Percentiles rank a stretch among this genome's conserved stretches.
Conservation (phyloP, 2,797 vertebrate species). For the Heliangelus exortis region DNA sequence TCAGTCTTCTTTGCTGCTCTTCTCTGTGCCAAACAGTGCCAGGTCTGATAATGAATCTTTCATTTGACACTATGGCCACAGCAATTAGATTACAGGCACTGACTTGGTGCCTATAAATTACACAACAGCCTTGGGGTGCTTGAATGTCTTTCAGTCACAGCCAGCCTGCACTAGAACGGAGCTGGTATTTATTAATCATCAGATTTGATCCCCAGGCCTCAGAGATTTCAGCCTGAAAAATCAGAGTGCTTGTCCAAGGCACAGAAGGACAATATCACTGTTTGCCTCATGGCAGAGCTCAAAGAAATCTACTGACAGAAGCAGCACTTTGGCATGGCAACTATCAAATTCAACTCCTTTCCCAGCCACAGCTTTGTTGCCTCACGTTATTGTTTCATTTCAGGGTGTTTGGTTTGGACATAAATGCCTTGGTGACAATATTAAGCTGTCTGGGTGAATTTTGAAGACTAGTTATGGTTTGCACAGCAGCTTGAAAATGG, state of each 20-base stretch:
- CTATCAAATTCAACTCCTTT: not conserved
- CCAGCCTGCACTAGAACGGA: rapidly evolving
- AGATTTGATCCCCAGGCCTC: not conserved
- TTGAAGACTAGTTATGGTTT: not conserved
- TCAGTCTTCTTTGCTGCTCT: not conserved
- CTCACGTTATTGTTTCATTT: not conserved
- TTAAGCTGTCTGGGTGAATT: not conserved
- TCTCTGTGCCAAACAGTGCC: not conserved
- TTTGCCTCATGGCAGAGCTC: not conserved
- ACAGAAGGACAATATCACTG: not conserved
- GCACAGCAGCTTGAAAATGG: not conserved
- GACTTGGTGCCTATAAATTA: not conserved
- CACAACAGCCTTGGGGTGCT: not conserved
- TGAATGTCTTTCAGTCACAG: not conserved
- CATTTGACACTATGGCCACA: not conserved
- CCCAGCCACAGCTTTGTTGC: not conserved
- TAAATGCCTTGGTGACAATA: not conserved
- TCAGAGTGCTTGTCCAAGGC: not conserved
- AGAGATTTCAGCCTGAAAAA: not conserved
- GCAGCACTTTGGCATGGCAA: not conserved
- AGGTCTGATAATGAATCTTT: not conserved
- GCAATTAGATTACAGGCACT: not conserved
- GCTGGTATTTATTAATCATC: not conserved
- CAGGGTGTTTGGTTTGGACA: not conserved
- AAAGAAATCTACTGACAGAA: not conserved